Percentiles rank a stretch among this genome's conserved stretches.
Conservation (phyloP, 2,888 invertebrate species). For the Platycheirus rosarum region DNA sequence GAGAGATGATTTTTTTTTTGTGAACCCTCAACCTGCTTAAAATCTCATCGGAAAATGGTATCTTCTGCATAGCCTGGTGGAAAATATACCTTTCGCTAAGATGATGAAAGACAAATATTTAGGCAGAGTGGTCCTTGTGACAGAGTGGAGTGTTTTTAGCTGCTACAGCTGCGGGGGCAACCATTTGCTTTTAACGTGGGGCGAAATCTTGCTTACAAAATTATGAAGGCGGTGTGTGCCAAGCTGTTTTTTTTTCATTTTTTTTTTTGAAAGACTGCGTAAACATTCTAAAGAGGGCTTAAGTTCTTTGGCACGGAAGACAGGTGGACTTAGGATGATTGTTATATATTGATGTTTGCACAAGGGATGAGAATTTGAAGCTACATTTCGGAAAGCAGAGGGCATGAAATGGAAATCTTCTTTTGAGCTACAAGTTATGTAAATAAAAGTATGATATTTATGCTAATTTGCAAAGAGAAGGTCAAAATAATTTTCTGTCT, state of each 20-base stretch:
- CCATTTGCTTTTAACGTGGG: constrained; percentile 23
- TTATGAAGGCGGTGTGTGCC: constrained; percentile 14
- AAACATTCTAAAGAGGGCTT: constrained; percentile 44
- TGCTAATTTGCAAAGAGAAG: background rate
- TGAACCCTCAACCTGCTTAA: constrained; percentile 33
- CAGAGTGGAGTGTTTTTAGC: constrained; percentile 39
- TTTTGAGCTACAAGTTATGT: background rate
- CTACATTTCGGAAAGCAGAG: background rate
- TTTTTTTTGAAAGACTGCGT: constrained; percentile 31
- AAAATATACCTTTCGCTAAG: constrained; percentile 43
- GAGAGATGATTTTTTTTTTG: constrained; percentile 2
- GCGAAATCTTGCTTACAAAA: constrained; percentile 12
- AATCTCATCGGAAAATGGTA: constrained; percentile 52
- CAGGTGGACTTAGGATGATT: background rate
- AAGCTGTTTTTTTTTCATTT: constrained; percentile 20
- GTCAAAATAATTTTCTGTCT: too few relatives aligned
- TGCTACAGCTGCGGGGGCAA: constrained; percentile 18
- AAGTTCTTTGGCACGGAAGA: constrained; percentile 26
- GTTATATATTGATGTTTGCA: constrained; percentile 4
- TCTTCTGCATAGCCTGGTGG: constrained; percentile 51
- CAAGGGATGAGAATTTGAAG: background rate
- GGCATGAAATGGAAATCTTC: background rate
- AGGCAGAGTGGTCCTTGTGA: constrained; percentile 47
- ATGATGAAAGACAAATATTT: constrained; percentile 68
- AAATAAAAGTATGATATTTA: background rate